Evolutionary conservation across 1,140 invertebrate species (phyloP).

Genomic region (Antheraea mylitta): DNA sequence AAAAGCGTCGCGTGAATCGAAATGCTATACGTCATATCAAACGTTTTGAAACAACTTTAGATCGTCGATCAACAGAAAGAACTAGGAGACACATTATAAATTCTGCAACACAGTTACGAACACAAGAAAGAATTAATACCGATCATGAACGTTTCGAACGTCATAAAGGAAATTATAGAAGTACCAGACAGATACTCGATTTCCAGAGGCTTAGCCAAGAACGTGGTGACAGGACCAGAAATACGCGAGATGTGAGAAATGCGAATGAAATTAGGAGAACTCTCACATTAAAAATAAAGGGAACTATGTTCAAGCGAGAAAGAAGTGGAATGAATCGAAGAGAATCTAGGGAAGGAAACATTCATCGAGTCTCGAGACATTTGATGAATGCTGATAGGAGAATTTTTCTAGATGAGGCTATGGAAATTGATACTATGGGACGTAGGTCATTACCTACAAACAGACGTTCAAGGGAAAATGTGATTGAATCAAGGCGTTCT

Average conservation of each 20-base stretch:
- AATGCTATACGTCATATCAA: conserved; percentile 2
- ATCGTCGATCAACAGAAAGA: conserved; percentile 8
- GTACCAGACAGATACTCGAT: neutral
- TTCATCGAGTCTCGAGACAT: neutral
- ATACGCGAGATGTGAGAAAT: neutral
- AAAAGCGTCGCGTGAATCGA: neutral
- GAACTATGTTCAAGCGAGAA: neutral
- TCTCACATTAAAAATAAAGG: neutral
- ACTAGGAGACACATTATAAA: neutral
- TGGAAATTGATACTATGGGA: too few relatives aligned
- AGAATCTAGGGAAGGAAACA: neutral
- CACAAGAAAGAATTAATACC: neutral
- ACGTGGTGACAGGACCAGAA: neutral
- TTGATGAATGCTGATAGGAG: neutral
- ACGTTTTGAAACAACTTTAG: neutral
- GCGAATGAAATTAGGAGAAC: neutral
- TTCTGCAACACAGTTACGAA: neutral
- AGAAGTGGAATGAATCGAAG: neutral
- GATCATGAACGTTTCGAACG: neutral
- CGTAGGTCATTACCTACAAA: neutral
- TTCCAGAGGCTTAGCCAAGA: neutral
- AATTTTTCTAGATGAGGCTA: neutral
- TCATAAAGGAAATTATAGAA: neutral
- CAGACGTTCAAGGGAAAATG: neutral
- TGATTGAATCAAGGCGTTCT: neutral